phyloP scores from a whole-genome alignment of 2,113 vertebrate species.

The Excalfactoria chinensis region DNA sequence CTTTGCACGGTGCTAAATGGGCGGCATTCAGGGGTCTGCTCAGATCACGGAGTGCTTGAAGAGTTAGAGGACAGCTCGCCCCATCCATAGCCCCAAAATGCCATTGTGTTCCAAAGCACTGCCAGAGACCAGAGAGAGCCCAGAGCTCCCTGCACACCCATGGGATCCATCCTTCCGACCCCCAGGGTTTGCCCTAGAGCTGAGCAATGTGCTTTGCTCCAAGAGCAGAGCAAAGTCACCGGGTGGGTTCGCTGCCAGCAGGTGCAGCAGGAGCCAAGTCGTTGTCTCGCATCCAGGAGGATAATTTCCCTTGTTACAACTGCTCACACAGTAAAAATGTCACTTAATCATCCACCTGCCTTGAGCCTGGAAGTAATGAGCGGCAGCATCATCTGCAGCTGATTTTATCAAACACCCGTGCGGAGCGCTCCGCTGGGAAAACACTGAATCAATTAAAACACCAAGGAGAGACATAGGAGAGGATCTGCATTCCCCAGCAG shows the following conservation, averaged over 20 bases:
- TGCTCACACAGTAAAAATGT: conserved; percentile 46
- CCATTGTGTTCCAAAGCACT: background rate
- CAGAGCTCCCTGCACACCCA: background rate
- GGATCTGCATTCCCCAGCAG: background rate
- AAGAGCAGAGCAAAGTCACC: conserved; percentile 63
- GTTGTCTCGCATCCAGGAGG: conserved; percentile 51
- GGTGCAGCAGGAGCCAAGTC: conserved; percentile 45
- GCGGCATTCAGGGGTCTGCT: background rate
- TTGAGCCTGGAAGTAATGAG: conserved; percentile 55
- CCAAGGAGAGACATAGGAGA: conserved; percentile 35
- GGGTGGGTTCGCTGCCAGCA: conserved; percentile 33
- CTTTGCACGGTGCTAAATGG: background rate
- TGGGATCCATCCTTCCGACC: background rate
- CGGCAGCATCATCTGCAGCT: conserved; percentile 18
- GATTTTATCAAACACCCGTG: conserved; percentile 61
- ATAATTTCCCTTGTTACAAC: conserved; percentile 68
- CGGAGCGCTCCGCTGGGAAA: conserved; percentile 59
- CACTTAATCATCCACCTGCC: conserved; percentile 69
- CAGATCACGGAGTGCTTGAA: background rate
- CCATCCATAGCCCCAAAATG: background rate
- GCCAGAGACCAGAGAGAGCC: background rate
- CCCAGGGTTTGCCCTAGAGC: background rate
- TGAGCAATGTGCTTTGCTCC: conserved; percentile 11
- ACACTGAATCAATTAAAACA: conserved; percentile 57
- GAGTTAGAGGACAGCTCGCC: background rate